Conservation (phyloP, 35 echinoderm and acorn worm genomes). For the Apostichopus parvimensis region DNA sequence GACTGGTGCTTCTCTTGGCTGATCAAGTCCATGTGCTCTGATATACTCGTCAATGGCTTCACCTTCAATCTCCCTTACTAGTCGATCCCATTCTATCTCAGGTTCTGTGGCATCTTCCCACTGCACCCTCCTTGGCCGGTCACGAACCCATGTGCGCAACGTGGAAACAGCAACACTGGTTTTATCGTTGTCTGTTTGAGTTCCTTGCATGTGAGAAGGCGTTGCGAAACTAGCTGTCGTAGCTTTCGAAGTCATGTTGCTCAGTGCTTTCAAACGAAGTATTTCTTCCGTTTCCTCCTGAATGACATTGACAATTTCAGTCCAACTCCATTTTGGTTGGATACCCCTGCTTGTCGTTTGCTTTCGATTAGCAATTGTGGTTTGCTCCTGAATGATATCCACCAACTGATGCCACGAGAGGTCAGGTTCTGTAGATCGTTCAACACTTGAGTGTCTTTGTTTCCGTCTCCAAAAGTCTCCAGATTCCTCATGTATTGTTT, state of each 20-base stretch:
- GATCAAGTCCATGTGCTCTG: slow-evolving; percentile 32
- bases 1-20: slow-evolving; percentile 39
- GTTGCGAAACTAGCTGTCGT: neutral
- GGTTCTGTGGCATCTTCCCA: slow-evolving; percentile 44
- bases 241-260: slow-evolving; percentile 39
- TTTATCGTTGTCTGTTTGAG: slow-evolving; percentile 20
- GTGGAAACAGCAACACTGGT: slow-evolving; percentile 45
- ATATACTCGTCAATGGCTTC: slow-evolving; percentile 33
- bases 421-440: neutral
- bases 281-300: slow-evolving; percentile 52
- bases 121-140: slow-evolving; percentile 14
- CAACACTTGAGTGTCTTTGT: slow-evolving; percentile 1
- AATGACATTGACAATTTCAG: slow-evolving; percentile 33
- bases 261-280: neutral
- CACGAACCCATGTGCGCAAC: slow-evolving; percentile 45
- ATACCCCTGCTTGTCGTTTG: neutral
- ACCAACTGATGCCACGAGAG: slow-evolving; percentile 18
- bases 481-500: slow-evolving; percentile 50
- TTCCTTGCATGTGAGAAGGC: neutral
- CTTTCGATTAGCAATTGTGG: neutral
- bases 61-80: slow-evolving; percentile 25
- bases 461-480: slow-evolving; percentile 28
- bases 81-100: slow-evolving; percentile 15
- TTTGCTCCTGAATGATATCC: slow-evolving; percentile 1
- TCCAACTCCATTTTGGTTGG: slow-evolving; percentile 38